phyloP scores from a whole-genome alignment of 1,140 invertebrate species.

The Ctenoplectra terminalis region DNA sequence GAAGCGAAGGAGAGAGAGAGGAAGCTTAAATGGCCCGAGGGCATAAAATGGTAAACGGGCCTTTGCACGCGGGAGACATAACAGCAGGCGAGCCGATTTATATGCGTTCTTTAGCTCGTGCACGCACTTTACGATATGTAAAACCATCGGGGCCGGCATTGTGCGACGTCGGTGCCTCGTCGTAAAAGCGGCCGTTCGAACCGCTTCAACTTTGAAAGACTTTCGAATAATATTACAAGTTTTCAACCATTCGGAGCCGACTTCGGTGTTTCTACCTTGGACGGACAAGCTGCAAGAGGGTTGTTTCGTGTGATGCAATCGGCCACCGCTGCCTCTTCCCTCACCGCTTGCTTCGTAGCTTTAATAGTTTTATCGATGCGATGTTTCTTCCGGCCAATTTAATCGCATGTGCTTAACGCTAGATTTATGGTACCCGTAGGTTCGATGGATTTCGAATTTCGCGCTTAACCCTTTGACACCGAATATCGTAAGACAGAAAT shows the following conservation, averaged over 20 bases:
- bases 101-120: constrained; percentile 73
- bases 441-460: no score
- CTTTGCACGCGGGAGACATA: constrained; percentile 73
- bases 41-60: constrained; percentile 74
- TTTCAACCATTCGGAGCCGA: constrained; percentile 39
- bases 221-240: constrained; percentile 69
- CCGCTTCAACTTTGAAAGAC: constrained; percentile 70
- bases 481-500: no score
- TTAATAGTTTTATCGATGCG: neutral
- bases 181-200: constrained; percentile 71
- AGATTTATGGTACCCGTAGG: no score
- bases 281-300: neutral
- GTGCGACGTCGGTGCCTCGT: constrained; percentile 63
- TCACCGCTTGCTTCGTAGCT: neutral
- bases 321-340: neutral
- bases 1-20: constrained; percentile 1
- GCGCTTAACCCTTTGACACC: no score
- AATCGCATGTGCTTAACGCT: no score
- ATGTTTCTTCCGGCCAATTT: no score
- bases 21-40: constrained; percentile 51
- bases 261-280: neutral
- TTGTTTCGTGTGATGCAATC: neutral
- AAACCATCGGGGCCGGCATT: constrained; percentile 69
- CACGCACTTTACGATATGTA: constrained; percentile 77
- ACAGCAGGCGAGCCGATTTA: constrained; percentile 75